Base-by-base conservation (phyloP, 1,140 invertebrate species). In the Drosophila pallidifrons region DNA sequence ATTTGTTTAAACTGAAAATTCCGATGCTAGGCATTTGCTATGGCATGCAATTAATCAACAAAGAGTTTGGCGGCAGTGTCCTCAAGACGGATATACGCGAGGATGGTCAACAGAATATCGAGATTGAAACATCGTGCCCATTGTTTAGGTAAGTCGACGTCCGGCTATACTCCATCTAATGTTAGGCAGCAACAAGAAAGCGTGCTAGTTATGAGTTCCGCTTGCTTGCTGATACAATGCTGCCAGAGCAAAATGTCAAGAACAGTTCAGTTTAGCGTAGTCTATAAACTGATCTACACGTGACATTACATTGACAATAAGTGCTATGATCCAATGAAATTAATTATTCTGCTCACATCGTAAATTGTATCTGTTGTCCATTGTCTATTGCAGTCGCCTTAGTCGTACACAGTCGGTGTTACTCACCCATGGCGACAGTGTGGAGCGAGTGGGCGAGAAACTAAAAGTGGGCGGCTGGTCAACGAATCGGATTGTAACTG, bases 31-130 rank as follows among this genome's bases (percentile, higher is more conserved):
- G 97, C 77, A 99, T 99, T 90, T 99, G 99, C 93, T 99, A 99
- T 94, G 99, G 99, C 46, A 98, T 99, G 96, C 99, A 99, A 94
- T 97, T 99, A 96, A 95, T 99, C 93, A 99, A 99, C 93, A 99
- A 99, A 93, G 97, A 99, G 93, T 99, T 99, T 93, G 98, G 97
- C 7, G 99, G 99, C n/a, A 96, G 96, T 3, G 97, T 99, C 43
- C 93, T 96, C 7, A 95, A 96, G 79, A 98, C 98, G 92, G 96
- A 97, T 70, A 94, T 95, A 2, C 94, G 99, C 77, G 99, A 99
- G 94, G 99, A 99, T 94, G 99, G 99, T 28, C 98, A 99, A 92
- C 98, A 96, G 91, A 94, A 95, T 51, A 96, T 99, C 76, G 96
- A 98, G 93, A 94, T 99, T 30, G 97, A 99, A 93, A 95, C 95